These are phyloP conservation scores for Steinernema scapterisci DNA, from an alignment of 2,888 invertebrate species.

Conservation along the genomic window DNA sequence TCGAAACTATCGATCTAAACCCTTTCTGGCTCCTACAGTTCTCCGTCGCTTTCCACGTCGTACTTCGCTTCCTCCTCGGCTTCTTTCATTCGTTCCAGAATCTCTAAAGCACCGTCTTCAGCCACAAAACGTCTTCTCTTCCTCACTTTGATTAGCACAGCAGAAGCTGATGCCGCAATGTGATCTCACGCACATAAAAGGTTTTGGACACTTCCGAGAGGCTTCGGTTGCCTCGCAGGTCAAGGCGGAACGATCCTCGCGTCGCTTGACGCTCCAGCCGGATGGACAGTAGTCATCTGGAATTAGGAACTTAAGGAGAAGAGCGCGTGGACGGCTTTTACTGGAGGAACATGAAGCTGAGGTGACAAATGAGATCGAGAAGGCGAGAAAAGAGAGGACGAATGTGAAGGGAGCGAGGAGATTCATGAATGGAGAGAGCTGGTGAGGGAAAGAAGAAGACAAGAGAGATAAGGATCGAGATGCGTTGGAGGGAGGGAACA, in stretches of 20 bases:
- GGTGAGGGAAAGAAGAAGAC: background rate
- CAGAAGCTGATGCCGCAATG: constrained; percentile 61
- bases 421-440: background rate
- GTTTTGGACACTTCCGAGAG: constrained; percentile 54
- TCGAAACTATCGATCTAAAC: background rate
- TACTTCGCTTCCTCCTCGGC: background rate
- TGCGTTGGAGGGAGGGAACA: background rate
- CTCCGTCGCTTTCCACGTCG: background rate
- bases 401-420: constrained; percentile 7
- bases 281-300: constrained; percentile 59
- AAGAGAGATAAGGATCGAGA: constrained; percentile 1
- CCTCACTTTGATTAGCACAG: constrained; percentile 57
- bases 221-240: constrained; percentile 49
- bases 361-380: background rate
- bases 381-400: background rate
- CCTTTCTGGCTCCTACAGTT: background rate
- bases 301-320: too few species aligned
- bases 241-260: constrained; percentile 50
- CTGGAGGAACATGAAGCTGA: constrained; percentile 20
- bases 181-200: constrained; percentile 58
- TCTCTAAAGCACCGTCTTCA: background rate
- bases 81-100: background rate
- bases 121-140: too few species aligned
- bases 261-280: constrained; percentile 54
- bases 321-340: background rate